Evolutionary conservation across 2,797 vertebrate species (phyloP).

Genomic region (Sebastiscus tertius): DNA sequence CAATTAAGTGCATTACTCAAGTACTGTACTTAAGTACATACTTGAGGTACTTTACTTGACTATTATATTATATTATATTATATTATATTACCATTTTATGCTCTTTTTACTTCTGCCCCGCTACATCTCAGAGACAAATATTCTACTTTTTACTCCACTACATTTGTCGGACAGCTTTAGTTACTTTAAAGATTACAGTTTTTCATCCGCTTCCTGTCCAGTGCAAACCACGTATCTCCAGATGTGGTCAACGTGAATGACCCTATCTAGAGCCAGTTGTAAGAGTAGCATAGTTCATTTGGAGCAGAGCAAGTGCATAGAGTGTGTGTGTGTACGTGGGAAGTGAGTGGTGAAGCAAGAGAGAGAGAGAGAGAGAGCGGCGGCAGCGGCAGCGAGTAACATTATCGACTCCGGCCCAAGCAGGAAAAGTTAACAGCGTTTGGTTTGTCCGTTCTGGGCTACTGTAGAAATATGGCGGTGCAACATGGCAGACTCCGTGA

Average conservation of each 20-base stretch:
- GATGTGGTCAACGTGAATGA: background rate
- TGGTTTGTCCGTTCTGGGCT: too few relatives aligned
- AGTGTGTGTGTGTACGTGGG: too few relatives aligned
- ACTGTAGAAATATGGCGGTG: too few relatives aligned
- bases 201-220: background rate
- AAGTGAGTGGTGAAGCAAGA: too few relatives aligned
- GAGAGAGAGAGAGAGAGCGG: too few relatives aligned
- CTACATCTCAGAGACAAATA: background rate
- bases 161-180: background rate
- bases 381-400: too few relatives aligned
- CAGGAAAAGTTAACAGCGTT: too few relatives aligned
- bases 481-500: too few relatives aligned
- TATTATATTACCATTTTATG: background rate
- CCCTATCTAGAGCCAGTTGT: too few relatives aligned
- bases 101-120: background rate
- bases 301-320: fast-evolving
- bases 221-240: background rate
- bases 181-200: background rate
- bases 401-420: fast-evolving
- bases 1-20: background rate
- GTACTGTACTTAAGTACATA: background rate
- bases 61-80: too few relatives aligned
- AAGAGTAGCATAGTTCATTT: too few relatives aligned
- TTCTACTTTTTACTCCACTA: background rate
- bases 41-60: background rate